Percentiles rank a stretch among this genome's conserved stretches.
Evolutionary conservation across 2,888 invertebrate genomes (phyloP).

Genomic region (Xylophagus ater): DNA sequence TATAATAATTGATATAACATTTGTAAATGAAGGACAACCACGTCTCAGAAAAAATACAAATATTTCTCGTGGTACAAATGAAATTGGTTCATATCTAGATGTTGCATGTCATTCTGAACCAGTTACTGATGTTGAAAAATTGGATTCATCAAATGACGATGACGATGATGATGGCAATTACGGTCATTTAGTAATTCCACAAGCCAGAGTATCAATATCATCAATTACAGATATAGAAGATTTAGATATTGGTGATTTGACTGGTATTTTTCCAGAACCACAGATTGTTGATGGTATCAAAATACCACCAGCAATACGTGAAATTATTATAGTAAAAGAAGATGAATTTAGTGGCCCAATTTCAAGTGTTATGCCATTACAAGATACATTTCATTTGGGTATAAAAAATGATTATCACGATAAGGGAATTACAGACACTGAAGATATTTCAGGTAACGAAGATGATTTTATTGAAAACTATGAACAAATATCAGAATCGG

Average conservation of each 20-base stretch:
- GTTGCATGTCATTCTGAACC: constrained; percentile 26
- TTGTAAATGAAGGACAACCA: constrained; percentile 19
- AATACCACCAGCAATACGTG: constrained; percentile 40
- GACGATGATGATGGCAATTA: constrained; percentile 31
- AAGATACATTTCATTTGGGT: constrained; percentile 31
- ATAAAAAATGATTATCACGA: constrained; percentile 23
- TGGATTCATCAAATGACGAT: constrained; percentile 29
- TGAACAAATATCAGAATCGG: constrained; percentile 19
- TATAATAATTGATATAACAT: constrained; percentile 29
- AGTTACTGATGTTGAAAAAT: constrained; percentile 41
- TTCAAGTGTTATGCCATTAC: constrained; percentile 40
- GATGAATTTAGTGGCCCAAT: constrained; percentile 37
- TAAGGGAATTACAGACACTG: constrained; percentile 32
- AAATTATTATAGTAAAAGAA: constrained; percentile 39
- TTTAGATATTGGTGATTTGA: constrained; percentile 22
- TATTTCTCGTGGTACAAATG: background rate
- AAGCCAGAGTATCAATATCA: constrained; percentile 28
- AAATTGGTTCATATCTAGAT: constrained; percentile 21
- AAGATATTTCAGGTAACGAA: constrained; percentile 36
- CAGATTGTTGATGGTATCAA: constrained; percentile 19
- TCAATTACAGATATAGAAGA: constrained; percentile 38
- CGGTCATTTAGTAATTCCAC: constrained; percentile 28
- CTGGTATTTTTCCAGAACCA: constrained; percentile 14
- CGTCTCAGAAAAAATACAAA: constrained; percentile 17
- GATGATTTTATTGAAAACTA: constrained; percentile 25